These are phyloP conservation scores for Nipponia nippon DNA, from an alignment of 2,113 vertebrate species.

Conservation along the genomic window DNA sequence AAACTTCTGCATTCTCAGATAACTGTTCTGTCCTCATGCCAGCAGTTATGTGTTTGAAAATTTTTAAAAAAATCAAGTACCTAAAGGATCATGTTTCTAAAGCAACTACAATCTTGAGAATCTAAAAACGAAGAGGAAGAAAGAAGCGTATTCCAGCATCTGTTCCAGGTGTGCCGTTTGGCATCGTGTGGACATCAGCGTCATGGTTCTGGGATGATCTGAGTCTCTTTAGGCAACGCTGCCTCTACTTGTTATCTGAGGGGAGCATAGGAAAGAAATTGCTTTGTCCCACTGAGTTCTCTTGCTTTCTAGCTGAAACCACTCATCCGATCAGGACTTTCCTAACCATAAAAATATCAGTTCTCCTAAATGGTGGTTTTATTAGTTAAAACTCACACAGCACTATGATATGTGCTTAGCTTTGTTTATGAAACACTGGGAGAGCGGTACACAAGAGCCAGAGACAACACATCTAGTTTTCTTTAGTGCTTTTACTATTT, in stretches of 20 bases:
- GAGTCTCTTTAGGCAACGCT: neutral
- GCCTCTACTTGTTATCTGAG: too few relatives aligned
- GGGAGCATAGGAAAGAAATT: neutral
- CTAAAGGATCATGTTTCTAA: neutral
- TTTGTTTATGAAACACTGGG: neutral
- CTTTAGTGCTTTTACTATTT: neutral
- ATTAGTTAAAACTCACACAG: neutral
- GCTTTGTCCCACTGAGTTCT: neutral
- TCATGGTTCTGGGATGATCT: neutral
- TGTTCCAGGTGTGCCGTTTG: neutral
- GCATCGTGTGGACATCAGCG: too few relatives aligned
- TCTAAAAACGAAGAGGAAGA: neutral
- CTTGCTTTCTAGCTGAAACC: neutral
- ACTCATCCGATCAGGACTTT: neutral
- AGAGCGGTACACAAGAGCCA: neutral
- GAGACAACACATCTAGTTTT: neutral
- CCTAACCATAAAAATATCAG: neutral
- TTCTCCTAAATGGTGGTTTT: neutral
- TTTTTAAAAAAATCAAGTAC: neutral
- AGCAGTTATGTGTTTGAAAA: neutral
- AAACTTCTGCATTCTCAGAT: neutral
- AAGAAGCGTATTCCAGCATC: neutral
- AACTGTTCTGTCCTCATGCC: neutral
- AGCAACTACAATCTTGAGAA: neutral
- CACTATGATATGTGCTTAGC: neutral